Evolutionary conservation across 2,888 invertebrate species (phyloP), one percentile per base, ranked within the genome.

Genomic region (Teleogryllus oceanicus): DNA sequence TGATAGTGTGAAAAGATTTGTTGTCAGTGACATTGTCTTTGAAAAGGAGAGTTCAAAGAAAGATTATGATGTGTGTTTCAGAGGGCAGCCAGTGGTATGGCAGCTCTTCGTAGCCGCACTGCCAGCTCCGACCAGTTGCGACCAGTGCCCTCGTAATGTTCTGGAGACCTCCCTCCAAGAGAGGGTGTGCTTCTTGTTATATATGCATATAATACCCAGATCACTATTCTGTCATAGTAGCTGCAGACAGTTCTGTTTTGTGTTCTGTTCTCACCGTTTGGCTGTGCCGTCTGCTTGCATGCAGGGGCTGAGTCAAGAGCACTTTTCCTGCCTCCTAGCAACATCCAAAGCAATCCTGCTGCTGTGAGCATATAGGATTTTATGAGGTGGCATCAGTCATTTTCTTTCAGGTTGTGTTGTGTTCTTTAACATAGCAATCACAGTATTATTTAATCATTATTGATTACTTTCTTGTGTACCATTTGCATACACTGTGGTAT

Each of bases 81-180:
- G 62, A 62, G 62, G 62, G 62, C n/a, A 62, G 62, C 62, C n/a
- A n/a, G 16, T 18, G 62, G 62, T 18, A 78, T 83, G 78, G 83
- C 84, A 82, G 85, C 85, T 83, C 84, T 87, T 83, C 85, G 87
- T 83, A 86, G 87, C 81, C 85, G 87, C 83, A 88, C 88, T 82
- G 87, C 87, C 82, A 88, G 88, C 84, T 86, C 88, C 78, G 88
- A 88, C 84, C 87, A 87, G 80, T 83, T 84, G 51, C 79, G 83
- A 74, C 83, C 79, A 18, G 78, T 79, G 50, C 77, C 81, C 4
- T 77, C 81, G 50, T 83, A 80, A 78, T 76, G 78, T 11, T 78
- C 49, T 62, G 20, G 20, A 21, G 37, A 20, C 50, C 18, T 3
- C 24, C 11, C 37, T 21, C 51, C 11, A 50, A 11, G 13, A 13